Evolutionary conservation across 2,113 vertebrate species (phyloP).

Genomic region (Madoqua kirkii): DNA sequence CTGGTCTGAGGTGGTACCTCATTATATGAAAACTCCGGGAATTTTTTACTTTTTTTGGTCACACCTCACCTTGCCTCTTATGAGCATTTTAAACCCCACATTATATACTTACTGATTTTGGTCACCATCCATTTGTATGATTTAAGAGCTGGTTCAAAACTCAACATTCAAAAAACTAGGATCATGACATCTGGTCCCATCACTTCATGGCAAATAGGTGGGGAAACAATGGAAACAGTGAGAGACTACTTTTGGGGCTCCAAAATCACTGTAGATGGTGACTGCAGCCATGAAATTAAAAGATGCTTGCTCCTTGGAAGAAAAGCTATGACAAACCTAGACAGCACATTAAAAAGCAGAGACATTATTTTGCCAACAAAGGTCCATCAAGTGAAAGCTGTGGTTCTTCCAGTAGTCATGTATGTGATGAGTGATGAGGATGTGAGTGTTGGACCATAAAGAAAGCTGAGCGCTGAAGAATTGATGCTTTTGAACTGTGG

Average conservation of each 20-base stretch:
- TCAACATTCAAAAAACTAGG: not conserved
- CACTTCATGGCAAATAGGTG: not conserved
- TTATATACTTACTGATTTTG: not conserved
- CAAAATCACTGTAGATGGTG: not conserved
- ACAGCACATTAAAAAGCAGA: not conserved
- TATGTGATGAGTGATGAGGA: not conserved
- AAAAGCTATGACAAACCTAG: not conserved
- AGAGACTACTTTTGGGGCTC: not conserved
- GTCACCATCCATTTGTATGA: not conserved
- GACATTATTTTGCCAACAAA: not conserved
- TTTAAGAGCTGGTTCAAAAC: not conserved
- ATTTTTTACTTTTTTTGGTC: not conserved
- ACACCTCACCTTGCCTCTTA: not conserved
- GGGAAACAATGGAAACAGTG: not conserved
- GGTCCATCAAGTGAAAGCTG: not conserved
- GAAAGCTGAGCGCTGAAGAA: rapidly evolving
- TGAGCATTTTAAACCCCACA: not conserved
- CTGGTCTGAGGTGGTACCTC: not conserved
- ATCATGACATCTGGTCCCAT: not conserved
- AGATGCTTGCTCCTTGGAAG: not conserved
- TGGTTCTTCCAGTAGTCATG: not conserved
- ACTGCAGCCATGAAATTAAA: not conserved
- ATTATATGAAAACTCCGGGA: not conserved
- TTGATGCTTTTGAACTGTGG: not conserved
- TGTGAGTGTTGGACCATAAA: not conserved